phyloP scores from a whole-genome alignment of 2,888 invertebrate species.

The Tricholauxania praeusta region DNA sequence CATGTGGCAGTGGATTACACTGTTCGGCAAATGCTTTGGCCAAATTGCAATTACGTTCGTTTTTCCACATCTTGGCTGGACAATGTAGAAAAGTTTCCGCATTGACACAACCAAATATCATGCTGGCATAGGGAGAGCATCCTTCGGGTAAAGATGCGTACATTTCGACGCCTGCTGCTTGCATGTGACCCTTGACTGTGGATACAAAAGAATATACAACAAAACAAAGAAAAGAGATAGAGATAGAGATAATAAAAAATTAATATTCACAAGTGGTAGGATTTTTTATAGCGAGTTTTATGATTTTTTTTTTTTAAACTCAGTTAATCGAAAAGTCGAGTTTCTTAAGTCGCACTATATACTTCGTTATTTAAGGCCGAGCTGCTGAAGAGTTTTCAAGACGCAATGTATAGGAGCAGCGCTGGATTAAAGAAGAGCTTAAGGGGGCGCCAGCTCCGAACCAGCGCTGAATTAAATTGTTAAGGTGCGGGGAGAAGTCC shows the following conservation, averaged over 20 bases:
- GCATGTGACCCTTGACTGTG: slow-evolving; percentile 58
- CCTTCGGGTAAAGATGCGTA: slow-evolving; percentile 56
- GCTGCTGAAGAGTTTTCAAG: too few species aligned
- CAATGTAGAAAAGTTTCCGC: slow-evolving; percentile 63
- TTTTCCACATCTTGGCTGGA: slow-evolving; percentile 60
- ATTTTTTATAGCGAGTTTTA: neutral
- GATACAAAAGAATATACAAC: slow-evolving; percentile 6
- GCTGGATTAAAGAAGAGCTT: too few species aligned
- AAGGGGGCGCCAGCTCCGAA: too few species aligned
- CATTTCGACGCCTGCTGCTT: slow-evolving; percentile 49
- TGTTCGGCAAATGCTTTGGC: slow-evolving; percentile 59
- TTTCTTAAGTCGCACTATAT: too few species aligned
- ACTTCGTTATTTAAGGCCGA: too few species aligned
- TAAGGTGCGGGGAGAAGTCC: too few species aligned
- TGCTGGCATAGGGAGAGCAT: slow-evolving; percentile 62
- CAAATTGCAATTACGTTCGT: slow-evolving; percentile 55
- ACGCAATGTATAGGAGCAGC: too few species aligned
- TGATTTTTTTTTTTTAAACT: too few species aligned
- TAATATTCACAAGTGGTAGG: neutral
- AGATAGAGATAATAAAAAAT: slow-evolving; percentile 25
- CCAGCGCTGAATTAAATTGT: too few species aligned
- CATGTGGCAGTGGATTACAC: slow-evolving; percentile 64
- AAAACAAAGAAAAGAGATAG: neutral
- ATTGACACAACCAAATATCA: slow-evolving; percentile 64
- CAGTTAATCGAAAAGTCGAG: too few species aligned